Base-by-base conservation (phyloP, 2,888 invertebrate species). In the Athripsodes cinereus region DNA sequence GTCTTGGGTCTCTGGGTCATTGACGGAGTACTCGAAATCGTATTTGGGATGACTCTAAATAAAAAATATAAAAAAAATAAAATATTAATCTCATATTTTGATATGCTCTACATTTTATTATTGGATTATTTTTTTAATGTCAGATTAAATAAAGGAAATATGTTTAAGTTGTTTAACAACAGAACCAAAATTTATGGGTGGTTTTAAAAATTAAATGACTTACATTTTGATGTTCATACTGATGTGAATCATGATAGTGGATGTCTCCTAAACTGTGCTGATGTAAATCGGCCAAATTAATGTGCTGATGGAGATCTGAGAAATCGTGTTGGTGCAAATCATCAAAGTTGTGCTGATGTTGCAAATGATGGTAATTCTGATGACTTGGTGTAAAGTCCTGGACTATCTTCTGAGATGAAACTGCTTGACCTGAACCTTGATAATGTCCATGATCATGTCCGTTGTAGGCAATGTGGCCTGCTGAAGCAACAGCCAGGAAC, bases 11-110 rank as follows among this genome's bases (percentile, higher is more conserved):
- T 78, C 78, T 57, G 76, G 76, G 58, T 82, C 82, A 2, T 80
- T 77, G 53, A 82, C 82, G 26, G 80, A 77, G 62, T 82, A 81
- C 66, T 81, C 79, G 66, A 80, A 81, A 67, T 80, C 78, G 66
- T 82, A 81, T 71, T 80, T 81, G 21, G 82, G 82, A 66, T 81
- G 81, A 0, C 78, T 67, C 74, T 78, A 65, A 2, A 61, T 65
- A 26, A 26, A 6, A 26, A 10, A 26, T 26, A 26, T n/a, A n/a
- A n/a, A n/a, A n/a, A n/a, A n/a, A n/a, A n/a, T n/a, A n/a, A n/a
- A n/a, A n/a, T n/a, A n/a, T n/a, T n/a, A n/a, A n/a, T n/a, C n/a
- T n/a, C n/a, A n/a, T n/a, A n/a, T n/a, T n/a, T n/a, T n/a, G n/a
- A n/a, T n/a, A n/a, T n/a, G n/a, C n/a, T n/a, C n/a, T n/a, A n/a